These are phyloP conservation scores for Sebastes oblongus DNA, from an alignment of 2,797 vertebrate genomes.

Conservation along the genomic window DNA sequence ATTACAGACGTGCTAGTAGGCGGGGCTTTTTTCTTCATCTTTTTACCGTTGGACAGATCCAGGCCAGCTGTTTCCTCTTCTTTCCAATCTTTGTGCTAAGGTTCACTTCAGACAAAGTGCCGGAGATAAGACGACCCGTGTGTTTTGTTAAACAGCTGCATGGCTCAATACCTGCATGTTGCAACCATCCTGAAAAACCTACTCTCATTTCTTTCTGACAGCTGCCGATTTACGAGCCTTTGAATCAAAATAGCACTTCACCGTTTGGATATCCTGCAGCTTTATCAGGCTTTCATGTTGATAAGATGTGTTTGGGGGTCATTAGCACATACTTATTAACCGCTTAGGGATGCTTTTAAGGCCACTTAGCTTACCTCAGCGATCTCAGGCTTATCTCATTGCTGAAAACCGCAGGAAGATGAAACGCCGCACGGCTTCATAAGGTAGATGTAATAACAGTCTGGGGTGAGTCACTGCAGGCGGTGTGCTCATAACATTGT, in stretches of 20 bases:
- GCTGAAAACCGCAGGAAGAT: conserved; percentile 66
- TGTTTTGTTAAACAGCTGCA: conserved; percentile 17
- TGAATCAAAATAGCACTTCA: conserved; percentile 45
- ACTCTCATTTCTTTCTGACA: conserved; percentile 25
- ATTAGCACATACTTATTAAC: conserved; percentile 81
- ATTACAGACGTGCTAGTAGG: background rate
- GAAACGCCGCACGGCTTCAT: conserved; percentile 60
- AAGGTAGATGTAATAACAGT: conserved; percentile 73
- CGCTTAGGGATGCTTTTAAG: conserved; percentile 72
- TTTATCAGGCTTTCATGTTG: conserved; percentile 66
- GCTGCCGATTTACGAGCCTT: conserved; percentile 48
- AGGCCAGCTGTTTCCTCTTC: background rate
- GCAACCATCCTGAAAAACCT: conserved; percentile 29
- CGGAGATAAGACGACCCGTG: background rate
- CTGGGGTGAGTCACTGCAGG: conserved; percentile 72
- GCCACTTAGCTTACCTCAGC: conserved; percentile 74
- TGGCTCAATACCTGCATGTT: conserved; percentile 12
- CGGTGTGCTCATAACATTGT: conserved; percentile 70
- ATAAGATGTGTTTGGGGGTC: conserved; percentile 72
- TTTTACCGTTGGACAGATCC: background rate
- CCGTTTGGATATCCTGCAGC: conserved; percentile 47
- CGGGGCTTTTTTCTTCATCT: accelerated
- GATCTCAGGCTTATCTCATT: conserved; percentile 67
- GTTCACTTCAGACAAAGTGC: background rate
- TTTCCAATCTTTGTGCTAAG: background rate